Base-by-base conservation (phyloP, 2,797 vertebrate species). In the Aulostomus chinensis region DNA sequence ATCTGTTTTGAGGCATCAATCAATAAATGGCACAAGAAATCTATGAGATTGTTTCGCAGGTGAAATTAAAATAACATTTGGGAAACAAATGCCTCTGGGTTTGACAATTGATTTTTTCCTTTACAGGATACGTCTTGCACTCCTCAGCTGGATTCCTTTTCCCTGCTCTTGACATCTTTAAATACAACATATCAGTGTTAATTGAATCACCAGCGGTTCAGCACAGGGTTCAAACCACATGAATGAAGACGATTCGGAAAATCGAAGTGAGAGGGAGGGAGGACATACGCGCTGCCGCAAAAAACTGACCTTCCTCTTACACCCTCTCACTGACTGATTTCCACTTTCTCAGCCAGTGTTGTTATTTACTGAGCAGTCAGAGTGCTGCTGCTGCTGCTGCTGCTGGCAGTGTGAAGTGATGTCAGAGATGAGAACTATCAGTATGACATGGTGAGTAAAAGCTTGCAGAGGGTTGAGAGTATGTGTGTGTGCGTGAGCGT, bases 41-140 rank as follows among this genome's bases (percentile, higher is more conserved):
- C 4, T 47, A 28, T 37, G 22, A 18, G 33, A 20, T 49, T 64
- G 43, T 57, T 54, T 42, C 26, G 31, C 31, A 10, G 40, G 33
- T 32, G 55, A 67, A 72, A 67, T 24, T 5, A 67, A 57, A 13
- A 24, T 57, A 31, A 47, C 17, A 28, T 42, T 46, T 20, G 5
- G 28, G 24, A 31, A 55, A 46, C 30, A 32, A 33, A 17, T 13
- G 21, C 48, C 49, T 61, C 9, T 0, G 3, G 49, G 28, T 49
- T 6, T 21, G 7, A n/a, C 33, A 39, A 48, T 37, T 24, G 26
- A 67, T 67, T 68, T 66, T 42, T 24, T 63, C 24, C 51, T 41
- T n/a, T n/a, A n/a, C n/a, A n/a, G n/a, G n/a, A n/a, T n/a, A n/a
- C n/a, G n/a, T n/a, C n/a, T n/a, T n/a, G n/a, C n/a, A n/a, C n/a